Conservation (phyloP, 2,888 invertebrate genomes). For the Chloroclysta siterata region DNA sequence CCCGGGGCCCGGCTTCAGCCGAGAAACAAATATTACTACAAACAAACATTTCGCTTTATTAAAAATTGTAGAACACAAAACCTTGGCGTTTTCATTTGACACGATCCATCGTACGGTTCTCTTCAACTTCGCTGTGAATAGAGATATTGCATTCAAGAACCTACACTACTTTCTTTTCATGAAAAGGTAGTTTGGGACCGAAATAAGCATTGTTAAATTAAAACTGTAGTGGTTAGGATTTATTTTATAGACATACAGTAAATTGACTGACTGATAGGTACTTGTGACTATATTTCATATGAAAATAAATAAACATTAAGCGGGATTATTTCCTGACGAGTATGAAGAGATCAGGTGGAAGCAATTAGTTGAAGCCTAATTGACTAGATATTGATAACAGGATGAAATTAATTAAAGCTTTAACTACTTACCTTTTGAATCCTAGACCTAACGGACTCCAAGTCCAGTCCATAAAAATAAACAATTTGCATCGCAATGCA, state of each 20-base stretch:
- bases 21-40: slow-evolving; percentile 65
- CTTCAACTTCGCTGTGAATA: slow-evolving; percentile 11
- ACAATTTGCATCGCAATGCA: slow-evolving; percentile 33
- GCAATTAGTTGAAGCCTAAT: too few relatives aligned
- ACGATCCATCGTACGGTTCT: slow-evolving; percentile 23
- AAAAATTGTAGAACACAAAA: slow-evolving; percentile 53
- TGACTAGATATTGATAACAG: too few relatives aligned
- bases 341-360: too few relatives aligned
- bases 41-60: slow-evolving; percentile 67
- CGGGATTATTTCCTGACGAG: too few relatives aligned
- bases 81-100: slow-evolving; percentile 42
- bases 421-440: too few relatives aligned
- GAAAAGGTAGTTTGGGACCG: neutral
- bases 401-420: too few relatives aligned
- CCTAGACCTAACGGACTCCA: too few relatives aligned
- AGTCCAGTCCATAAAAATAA: slow-evolving; percentile 11
- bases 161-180: neutral
- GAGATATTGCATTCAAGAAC: slow-evolving; percentile 24
- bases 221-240: too few relatives aligned
- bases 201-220: too few relatives aligned
- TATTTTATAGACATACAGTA: too few relatives aligned
- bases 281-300: too few relatives aligned
- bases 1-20: slow-evolving; percentile 55
- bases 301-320: neutral
- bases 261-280: too few relatives aligned